These are phyloP conservation scores for Leptatherina wallacei DNA, from an alignment of 2,797 vertebrate species.

Conservation along the genomic window DNA sequence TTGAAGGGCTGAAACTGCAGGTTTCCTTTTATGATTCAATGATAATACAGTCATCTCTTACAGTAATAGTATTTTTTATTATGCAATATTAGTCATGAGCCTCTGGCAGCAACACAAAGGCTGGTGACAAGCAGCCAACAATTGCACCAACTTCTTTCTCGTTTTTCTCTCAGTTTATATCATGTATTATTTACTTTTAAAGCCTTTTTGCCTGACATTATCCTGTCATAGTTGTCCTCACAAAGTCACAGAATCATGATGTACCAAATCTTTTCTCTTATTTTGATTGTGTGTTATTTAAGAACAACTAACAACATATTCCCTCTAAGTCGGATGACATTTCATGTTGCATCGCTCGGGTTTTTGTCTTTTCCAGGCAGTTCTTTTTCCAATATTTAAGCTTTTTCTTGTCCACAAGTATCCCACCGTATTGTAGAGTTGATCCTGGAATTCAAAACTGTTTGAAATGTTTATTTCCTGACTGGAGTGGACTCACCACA, in stretches of 20 bases:
- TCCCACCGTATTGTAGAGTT: slow-evolving; percentile 20
- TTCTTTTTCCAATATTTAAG: slow-evolving; percentile 51
- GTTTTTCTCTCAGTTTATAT: background rate
- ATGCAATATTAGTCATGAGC: slow-evolving; percentile 28
- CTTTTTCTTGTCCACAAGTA: slow-evolving; percentile 30
- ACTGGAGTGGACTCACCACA: slow-evolving; percentile 23
- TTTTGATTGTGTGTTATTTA: background rate
- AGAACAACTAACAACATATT: background rate
- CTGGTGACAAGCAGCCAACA: slow-evolving; percentile 5
- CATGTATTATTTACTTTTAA: background rate
- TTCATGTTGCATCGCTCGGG: slow-evolving; percentile 5
- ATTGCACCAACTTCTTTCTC: background rate
- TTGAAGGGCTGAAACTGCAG: slow-evolving; percentile 56
- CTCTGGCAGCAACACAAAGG: slow-evolving; percentile 11
- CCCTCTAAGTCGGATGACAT: background rate
- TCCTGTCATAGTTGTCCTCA: background rate
- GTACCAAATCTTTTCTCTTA: background rate
- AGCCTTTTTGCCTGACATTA: background rate
- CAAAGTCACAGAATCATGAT: background rate
- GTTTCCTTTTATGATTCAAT: slow-evolving; percentile 60
- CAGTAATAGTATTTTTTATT: slow-evolving; percentile 35
- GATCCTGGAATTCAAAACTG: slow-evolving; percentile 28
- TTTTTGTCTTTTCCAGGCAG: slow-evolving; percentile 18
- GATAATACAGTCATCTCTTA: slow-evolving; percentile 48
- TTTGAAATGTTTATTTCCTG: slow-evolving; percentile 32